Conservation (phyloP, 2,888 invertebrate genomes). For the Leptinotarsa juncta region DNA sequence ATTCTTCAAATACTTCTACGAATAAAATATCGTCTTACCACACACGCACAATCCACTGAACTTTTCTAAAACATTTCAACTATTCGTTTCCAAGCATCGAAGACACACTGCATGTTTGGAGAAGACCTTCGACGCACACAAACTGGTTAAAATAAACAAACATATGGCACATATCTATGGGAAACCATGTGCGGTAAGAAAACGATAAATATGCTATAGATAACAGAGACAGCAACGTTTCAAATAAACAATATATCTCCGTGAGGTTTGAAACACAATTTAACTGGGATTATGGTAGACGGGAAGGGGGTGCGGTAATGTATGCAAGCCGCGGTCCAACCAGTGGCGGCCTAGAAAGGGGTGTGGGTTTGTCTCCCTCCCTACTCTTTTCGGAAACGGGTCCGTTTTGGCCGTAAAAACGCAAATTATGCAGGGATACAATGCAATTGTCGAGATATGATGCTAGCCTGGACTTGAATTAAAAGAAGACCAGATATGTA, state of each 20-base stretch:
- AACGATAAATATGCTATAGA: conserved; percentile 29
- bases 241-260: conserved; percentile 37
- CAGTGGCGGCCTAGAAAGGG: conserved; percentile 3
- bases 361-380: neutral
- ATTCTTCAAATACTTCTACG: neutral
- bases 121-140: neutral
- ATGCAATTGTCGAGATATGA: neutral
- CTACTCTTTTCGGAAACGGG: neutral
- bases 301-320: conserved; percentile 28
- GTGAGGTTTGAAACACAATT: conserved; percentile 33
- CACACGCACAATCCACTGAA: neutral
- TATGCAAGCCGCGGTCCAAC: conserved; percentile 31
- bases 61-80: neutral
- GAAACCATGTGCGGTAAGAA: conserved; percentile 37
- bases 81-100: conserved; percentile 4
- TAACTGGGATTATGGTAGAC: conserved; percentile 34
- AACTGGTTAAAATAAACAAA: conserved; percentile 21
- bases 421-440: neutral
- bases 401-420: neutral
- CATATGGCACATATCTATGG: conserved; percentile 32
- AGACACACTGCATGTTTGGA: conserved; percentile 3
- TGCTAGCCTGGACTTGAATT: neutral
- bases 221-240: conserved; percentile 28
- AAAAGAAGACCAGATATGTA: neutral
- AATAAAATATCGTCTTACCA: neutral